Evolutionary conservation across 2,888 invertebrate genomes (phyloP).

Genomic region (Lysandra bellargus): DNA sequence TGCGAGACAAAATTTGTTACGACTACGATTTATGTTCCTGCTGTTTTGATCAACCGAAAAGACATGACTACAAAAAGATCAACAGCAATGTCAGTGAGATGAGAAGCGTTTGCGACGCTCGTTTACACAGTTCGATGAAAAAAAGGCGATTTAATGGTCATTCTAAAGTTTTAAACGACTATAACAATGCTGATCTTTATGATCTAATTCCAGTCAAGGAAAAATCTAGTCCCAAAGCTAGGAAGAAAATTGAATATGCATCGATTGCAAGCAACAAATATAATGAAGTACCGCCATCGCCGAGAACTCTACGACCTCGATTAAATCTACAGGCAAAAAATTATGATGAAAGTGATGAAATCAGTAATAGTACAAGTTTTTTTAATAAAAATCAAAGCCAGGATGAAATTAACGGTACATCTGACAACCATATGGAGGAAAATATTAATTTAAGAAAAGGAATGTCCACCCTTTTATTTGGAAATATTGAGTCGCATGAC

Average conservation of each 20-base stretch:
- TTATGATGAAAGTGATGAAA: conserved; percentile 54
- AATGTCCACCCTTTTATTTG: conserved; percentile 28
- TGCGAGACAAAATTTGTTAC: conserved; percentile 50
- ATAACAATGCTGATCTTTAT: conserved; percentile 62
- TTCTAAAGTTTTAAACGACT: conserved; percentile 48
- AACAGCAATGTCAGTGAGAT: conserved; percentile 52
- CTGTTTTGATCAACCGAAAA: conserved; percentile 49
- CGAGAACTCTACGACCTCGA: conserved; percentile 61
- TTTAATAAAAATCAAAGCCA: not conserved
- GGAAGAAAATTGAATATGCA: conserved; percentile 59
- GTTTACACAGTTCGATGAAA: conserved; percentile 57
- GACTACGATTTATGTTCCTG: conserved; percentile 60
- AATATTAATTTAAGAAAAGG: not conserved
- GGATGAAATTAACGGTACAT: conserved; percentile 34
- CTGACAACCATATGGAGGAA: conserved; percentile 27
- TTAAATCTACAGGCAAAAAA: conserved; percentile 64
- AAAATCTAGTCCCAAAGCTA: conserved; percentile 65
- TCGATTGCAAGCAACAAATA: conserved; percentile 49
- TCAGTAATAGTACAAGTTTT: conserved; percentile 34
- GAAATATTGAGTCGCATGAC: conserved; percentile 46
- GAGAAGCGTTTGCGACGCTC: conserved; percentile 64
- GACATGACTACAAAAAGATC: conserved; percentile 41
- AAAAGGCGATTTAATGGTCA: conserved; percentile 46
- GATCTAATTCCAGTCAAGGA: conserved; percentile 71
- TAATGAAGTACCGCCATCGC: conserved; percentile 69